Conservation (phyloP, 2,797 vertebrate genomes). For the Cygnus olor region DNA sequence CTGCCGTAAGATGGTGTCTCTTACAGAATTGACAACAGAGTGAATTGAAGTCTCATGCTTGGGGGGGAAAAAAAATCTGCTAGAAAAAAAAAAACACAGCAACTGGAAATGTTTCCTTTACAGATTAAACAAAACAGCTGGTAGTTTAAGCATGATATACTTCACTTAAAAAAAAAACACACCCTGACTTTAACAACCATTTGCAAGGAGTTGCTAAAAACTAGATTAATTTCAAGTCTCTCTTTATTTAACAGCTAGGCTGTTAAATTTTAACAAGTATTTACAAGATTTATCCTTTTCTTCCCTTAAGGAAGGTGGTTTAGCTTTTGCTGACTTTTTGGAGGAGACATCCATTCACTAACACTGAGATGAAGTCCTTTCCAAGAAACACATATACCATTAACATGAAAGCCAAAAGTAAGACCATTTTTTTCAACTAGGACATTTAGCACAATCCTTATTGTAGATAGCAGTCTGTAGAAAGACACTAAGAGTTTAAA, state of each 20-base stretch:
- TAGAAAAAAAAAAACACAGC: not conserved
- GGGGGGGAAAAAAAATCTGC: not conserved
- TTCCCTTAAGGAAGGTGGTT: not conserved
- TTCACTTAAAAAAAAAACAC: not conserved
- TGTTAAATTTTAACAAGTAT: not conserved
- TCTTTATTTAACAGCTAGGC: not conserved
- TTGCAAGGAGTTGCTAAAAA: not conserved
- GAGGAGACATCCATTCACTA: not conserved
- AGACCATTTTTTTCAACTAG: not conserved
- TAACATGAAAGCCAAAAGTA: not conserved
- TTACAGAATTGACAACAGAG: not conserved
- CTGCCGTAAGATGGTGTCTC: not conserved
- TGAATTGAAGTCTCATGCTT: not conserved
- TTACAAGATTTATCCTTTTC: not conserved
- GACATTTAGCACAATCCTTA: not conserved
- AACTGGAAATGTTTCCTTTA: not conserved
- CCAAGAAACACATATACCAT: not conserved
- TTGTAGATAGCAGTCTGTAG: accelerated
- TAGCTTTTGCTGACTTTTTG: not conserved
- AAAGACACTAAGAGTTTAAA: not conserved
- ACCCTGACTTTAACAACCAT: not conserved
- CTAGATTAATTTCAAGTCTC: not conserved
- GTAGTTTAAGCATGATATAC: not conserved
- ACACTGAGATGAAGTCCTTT: not conserved
- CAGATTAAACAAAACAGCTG: not conserved